Base-by-base conservation (phyloP, 2,888 invertebrate species). In the Harpalus rubripes region DNA sequence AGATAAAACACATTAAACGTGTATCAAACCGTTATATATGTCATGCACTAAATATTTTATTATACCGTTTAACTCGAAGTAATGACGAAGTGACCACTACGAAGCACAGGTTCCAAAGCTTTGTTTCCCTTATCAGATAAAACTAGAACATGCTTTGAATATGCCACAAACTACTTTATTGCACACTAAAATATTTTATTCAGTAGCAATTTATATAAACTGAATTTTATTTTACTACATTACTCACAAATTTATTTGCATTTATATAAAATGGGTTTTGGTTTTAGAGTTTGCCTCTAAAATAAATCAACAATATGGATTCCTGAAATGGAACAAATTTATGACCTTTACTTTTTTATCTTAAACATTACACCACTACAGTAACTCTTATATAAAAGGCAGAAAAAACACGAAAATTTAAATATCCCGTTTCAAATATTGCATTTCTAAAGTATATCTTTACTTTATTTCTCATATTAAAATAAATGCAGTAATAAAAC, bases 1-100 rank as follows among this genome's bases (percentile, higher is more conserved):
- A n/a, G n/a, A n/a, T n/a, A n/a, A n/a, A n/a, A 39, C 68, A 68
- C 68, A 68, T 68, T 68, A 68, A 68, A 68, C 39, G 12, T 68
- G 32, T 41, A 68, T 68, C 26, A 68, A 68, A 39, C 15, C 15
- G 39, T 26, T 32, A 15, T 65, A 65, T 65, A 32, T 65, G 65
- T 65, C 65, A 32, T 32, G 65, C 65, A 65, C 32, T 65, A 26
- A 65, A 65, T 65, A 68, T 68, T 68, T 68, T 68, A 68, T 68
- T 68, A 68, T 15, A 39, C 32, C 68, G 68, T 68, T 68, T 68
- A 68, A 32, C n/a, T 39, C 0, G 26, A 15, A 15, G 68, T 68
- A 68, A 32, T 39, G 68, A 39, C 39, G 26, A 41, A 5, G 5
- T 68, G 39, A 12, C 10, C 39, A 15, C 4, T n/a, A 15, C 63